phyloP scores from a whole-genome alignment of 2,888 invertebrate genomes.

The Autographa gamma region DNA sequence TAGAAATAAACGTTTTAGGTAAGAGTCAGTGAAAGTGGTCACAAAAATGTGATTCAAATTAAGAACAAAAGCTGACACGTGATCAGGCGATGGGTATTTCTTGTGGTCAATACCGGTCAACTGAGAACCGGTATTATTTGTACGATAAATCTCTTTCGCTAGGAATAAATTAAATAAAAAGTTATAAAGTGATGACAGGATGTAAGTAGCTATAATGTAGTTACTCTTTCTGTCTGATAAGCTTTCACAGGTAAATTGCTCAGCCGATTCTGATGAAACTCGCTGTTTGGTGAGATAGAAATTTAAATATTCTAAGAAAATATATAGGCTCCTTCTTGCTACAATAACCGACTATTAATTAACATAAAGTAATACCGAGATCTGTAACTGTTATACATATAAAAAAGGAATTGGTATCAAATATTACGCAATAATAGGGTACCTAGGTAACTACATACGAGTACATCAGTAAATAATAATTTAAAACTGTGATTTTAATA shows the following conservation, averaged over 20 bases:
- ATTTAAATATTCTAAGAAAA: too few relatives aligned
- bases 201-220: too few relatives aligned
- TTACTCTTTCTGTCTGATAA: too few relatives aligned
- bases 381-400: too few relatives aligned
- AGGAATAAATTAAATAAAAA: background rate
- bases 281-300: background rate
- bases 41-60: background rate
- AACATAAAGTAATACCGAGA: too few relatives aligned
- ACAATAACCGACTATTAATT: too few relatives aligned
- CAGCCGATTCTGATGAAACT: background rate
- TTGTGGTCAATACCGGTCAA: conserved; percentile 3
- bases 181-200: background rate
- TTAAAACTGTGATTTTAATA: background rate
- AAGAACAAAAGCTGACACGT: background rate
- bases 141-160: background rate
- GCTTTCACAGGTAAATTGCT: too few relatives aligned
- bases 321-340: too few relatives aligned
- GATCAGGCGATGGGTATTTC: background rate
- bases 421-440: too few relatives aligned
- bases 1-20: background rate
- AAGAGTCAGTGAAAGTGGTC: background rate
- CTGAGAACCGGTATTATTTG: background rate
- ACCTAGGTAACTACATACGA: too few relatives aligned
- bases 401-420: too few relatives aligned
- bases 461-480: too few relatives aligned